Conservation (phyloP, 1,140 invertebrate genomes). For the Brachionus manjavacas region DNA sequence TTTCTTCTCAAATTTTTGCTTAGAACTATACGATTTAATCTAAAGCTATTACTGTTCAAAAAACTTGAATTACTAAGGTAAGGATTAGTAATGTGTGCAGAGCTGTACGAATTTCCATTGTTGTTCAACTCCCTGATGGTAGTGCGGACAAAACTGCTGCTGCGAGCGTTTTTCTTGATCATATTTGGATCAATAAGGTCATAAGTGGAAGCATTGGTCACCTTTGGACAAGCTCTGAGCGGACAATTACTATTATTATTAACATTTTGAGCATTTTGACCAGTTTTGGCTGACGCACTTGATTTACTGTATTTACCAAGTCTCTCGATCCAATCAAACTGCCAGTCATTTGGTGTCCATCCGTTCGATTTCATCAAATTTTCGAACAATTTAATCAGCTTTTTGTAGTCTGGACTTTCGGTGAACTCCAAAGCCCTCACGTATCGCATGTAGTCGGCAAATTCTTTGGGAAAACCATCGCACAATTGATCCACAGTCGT, state of each 20-base stretch:
- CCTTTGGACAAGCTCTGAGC: neutral
- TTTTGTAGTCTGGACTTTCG: constrained; percentile 41
- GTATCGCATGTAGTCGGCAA: constrained; percentile 34
- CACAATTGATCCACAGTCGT: constrained; percentile 39
- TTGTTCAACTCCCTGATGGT: neutral
- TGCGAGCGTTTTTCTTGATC: constrained; percentile 26
- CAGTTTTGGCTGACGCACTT: neutral
- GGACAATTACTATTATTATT: constrained; percentile 19
- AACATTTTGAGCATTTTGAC: neutral
- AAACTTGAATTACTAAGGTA: constrained; percentile 16
- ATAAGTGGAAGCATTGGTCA: neutral
- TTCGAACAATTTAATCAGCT: neutral
- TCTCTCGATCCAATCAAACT: constrained; percentile 78
- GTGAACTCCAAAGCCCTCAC: constrained; percentile 42
- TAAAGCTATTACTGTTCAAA: neutral
- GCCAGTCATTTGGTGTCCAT: constrained; percentile 65
- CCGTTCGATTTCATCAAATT: constrained; percentile 29
- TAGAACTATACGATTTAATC: neutral
- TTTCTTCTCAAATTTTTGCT: constrained; percentile 31
- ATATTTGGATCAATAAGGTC: constrained; percentile 2
- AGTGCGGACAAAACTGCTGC: neutral
- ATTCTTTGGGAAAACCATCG: constrained; percentile 43
- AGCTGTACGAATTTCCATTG: neutral
- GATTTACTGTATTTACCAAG: constrained; percentile 9
- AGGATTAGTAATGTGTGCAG: neutral